phyloP scores from a whole-genome alignment of 2,888 invertebrate genomes.

The Pogonocherus hispidulus region DNA sequence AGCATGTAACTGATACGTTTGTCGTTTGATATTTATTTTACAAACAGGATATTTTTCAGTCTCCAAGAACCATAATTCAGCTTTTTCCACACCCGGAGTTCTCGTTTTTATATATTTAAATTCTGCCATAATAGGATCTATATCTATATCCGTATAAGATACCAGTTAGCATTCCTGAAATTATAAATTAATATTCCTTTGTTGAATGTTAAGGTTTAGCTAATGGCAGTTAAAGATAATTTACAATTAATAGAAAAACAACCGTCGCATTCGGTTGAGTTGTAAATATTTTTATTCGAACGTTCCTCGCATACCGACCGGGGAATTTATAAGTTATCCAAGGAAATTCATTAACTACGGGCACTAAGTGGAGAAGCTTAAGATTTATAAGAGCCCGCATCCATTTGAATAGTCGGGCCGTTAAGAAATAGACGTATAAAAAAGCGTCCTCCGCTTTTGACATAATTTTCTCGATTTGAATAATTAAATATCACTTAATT shows the following conservation, averaged over 20 bases:
- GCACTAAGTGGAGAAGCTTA: neutral
- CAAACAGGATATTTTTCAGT: neutral
- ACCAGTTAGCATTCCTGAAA: neutral
- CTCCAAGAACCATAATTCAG: neutral
- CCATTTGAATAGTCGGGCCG: neutral
- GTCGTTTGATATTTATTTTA: too few relatives aligned
- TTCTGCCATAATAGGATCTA: neutral
- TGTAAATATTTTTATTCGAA: conserved; percentile 8
- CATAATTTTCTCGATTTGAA: conserved; percentile 1
- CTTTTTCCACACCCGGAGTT: neutral
- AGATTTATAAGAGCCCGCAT: neutral
- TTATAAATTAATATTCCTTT: neutral
- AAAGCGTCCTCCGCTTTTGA: neutral
- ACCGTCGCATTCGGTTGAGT: neutral
- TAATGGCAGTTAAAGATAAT: neutral
- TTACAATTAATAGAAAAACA: neutral
- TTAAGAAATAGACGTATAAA: conserved; percentile 3
- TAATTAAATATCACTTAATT: too few relatives aligned
- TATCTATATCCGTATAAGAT: neutral
- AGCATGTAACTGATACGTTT: too few relatives aligned
- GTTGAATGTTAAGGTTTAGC: neutral
- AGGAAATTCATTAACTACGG: conserved; percentile 14
- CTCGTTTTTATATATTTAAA: neutral
- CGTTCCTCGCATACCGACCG: neutral
- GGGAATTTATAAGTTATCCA: conserved; percentile 6